Percentiles rank a stretch among this genome's conserved stretches.
These are phyloP conservation scores for Cheilosia urbana DNA, from an alignment of 2,888 invertebrate species.

Conservation along the genomic window DNA sequence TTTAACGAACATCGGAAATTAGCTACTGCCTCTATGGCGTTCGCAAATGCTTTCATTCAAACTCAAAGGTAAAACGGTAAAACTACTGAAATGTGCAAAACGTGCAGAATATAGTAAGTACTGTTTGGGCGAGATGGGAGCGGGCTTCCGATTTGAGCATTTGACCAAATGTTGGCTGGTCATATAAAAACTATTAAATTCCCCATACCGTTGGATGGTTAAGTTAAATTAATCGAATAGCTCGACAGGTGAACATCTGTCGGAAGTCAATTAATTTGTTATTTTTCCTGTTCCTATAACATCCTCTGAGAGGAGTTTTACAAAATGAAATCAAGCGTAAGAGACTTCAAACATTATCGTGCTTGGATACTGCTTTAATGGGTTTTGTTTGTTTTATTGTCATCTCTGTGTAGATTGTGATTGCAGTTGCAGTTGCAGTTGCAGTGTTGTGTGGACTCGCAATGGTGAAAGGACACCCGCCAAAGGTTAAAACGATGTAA, in stretches of 20 bases:
- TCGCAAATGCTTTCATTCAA: conserved; percentile 25
- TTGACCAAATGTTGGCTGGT: conserved; percentile 18
- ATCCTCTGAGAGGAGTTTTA: neutral
- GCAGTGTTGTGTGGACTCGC: conserved; percentile 23
- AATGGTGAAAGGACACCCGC: conserved; percentile 63
- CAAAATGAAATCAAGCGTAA: conserved; percentile 65
- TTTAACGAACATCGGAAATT: conserved; percentile 33
- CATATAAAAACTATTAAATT: conserved; percentile 66
- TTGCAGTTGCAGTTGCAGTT: conserved; percentile 32
- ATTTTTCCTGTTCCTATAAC: conserved; percentile 9
- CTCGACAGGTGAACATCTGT: conserved; percentile 59
- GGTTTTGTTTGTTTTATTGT: conserved; percentile 4
- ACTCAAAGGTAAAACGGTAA: conserved; percentile 13
- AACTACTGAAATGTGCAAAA: conserved; percentile 52
- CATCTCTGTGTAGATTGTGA: conserved; percentile 45
- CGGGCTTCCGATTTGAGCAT: conserved; percentile 26
- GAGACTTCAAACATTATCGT: conserved; percentile 5
- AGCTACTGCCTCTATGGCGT: neutral
- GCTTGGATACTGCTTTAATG: conserved; percentile 11
- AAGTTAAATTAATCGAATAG: conserved; percentile 45
- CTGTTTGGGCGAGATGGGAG: conserved; percentile 4
- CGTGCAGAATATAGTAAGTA: conserved; percentile 70
- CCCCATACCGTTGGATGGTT: conserved; percentile 34
- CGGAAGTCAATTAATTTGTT: conserved; percentile 40
- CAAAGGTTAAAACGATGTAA: conserved; percentile 60